Base-by-base conservation (phyloP, 2,888 invertebrate genomes). In the Brachyptera risi region DNA sequence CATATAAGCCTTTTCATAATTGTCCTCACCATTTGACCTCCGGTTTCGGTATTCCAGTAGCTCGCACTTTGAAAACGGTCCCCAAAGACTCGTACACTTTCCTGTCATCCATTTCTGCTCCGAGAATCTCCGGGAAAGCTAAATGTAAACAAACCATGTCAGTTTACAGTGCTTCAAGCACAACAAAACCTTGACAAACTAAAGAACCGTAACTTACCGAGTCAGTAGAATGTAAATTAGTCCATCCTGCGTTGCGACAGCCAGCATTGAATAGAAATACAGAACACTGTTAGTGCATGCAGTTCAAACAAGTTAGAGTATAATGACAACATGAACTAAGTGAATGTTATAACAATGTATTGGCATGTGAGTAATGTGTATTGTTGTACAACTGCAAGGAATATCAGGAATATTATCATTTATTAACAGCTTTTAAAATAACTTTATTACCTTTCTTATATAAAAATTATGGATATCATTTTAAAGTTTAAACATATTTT, bases 61-160 rank as follows among this genome's bases (percentile, higher is more conserved):
- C 90, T 66, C 85, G 81, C 0, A 93, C 84, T 64, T 90, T 87
- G 76, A 90, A 94, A 65, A 84, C 83, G 49, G 90, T 83, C 9
- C 87, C 87, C 58, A 95, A 83, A 11, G 94, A 92, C 75, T 92
- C 92, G 74, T 82, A 90, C 31, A 86, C 83, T 63, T 83, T 82
- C 62, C 84, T 81, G 75, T 91, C 90, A 69, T 85, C 84, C 76
- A 92, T 82, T 68, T 83, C 86, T 67, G 86, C 84, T 68, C 84
- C 85, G 70, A 85, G 76, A 68, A 92, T 83, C 73, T 83, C 82
- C 40, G 92, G 90, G 67, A 84, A 79, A 73, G 88, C 87, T 86
- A 74, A 37, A 75, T n/a, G 19, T 9, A 42, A 44, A 57, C 26
- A 56, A n/a, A 11, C 11, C 11, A 11, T 11, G 11, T 31, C 11